These are phyloP conservation scores for Thunnus albacares DNA, from an alignment of 2,797 vertebrate genomes.

Conservation along the genomic window DNA sequence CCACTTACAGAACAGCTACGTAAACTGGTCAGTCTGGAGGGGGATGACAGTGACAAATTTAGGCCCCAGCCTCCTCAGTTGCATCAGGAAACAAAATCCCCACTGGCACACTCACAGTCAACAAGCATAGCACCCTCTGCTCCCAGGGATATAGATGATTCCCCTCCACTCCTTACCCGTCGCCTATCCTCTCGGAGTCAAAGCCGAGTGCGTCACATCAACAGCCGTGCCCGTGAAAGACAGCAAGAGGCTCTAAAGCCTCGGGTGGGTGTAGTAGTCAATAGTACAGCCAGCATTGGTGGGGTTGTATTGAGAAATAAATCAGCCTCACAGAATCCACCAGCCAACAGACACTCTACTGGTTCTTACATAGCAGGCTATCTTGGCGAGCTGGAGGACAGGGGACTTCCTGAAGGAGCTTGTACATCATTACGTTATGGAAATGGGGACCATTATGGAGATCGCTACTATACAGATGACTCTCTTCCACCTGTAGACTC, in stretches of 20 bases:
- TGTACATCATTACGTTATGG: constrained; percentile 85
- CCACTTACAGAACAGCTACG: constrained; percentile 94
- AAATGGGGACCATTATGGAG: constrained; percentile 83
- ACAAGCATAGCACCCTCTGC: constrained; percentile 32
- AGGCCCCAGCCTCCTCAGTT: constrained; percentile 43
- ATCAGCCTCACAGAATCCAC: constrained; percentile 78
- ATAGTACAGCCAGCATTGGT: constrained; percentile 39
- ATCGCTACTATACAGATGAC: constrained; percentile 80
- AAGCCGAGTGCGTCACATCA: constrained; percentile 96
- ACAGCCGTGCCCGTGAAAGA: constrained; percentile 93
- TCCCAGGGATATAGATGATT: constrained; percentile 75
- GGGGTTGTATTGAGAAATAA: constrained; percentile 91
- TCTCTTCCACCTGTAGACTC: constrained; percentile 83
- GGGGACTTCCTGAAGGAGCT: constrained; percentile 93
- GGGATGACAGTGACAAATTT: constrained; percentile 81
- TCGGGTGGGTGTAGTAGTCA: constrained; percentile 58
- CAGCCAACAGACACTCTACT: constrained; percentile 92
- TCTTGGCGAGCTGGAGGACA: constrained; percentile 87
- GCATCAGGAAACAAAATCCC: constrained; percentile 34
- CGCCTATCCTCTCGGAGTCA: constrained; percentile 96
- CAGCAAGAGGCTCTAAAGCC: constrained; percentile 93
- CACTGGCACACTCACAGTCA: constrained; percentile 55
- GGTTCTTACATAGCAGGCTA: constrained; percentile 96
- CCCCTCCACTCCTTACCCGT: constrained; percentile 89
- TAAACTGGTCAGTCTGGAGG: constrained; percentile 92